Conservation (phyloP, 2,113 vertebrate species). For the Elgaria multicarinata region DNA sequence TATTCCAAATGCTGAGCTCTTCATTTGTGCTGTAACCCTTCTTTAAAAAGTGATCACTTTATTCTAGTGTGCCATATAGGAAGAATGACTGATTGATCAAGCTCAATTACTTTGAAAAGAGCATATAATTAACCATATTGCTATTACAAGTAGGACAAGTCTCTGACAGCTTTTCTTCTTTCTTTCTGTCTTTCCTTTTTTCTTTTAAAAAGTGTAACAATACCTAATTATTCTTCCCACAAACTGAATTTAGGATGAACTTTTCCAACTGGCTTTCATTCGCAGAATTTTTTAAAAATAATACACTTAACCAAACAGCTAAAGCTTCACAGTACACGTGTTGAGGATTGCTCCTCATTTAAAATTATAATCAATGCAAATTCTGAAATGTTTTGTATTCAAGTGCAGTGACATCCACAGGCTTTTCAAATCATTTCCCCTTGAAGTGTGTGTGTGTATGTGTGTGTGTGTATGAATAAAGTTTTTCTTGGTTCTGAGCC, state of each 20-base stretch:
- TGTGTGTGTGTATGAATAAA: too few relatives aligned
- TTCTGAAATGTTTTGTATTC: background rate
- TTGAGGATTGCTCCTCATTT: background rate
- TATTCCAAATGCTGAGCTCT: background rate
- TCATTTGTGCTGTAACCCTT: constrained; percentile 4
- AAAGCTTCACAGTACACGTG: background rate
- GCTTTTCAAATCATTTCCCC: background rate
- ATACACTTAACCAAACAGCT: background rate
- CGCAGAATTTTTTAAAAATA: constrained; percentile 19
- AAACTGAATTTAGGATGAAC: constrained; percentile 56
- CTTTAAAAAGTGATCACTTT: constrained; percentile 40
- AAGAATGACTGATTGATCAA: constrained; percentile 45
- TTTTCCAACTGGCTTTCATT: constrained; percentile 44
- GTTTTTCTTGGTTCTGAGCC: background rate
- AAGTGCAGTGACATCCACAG: background rate
- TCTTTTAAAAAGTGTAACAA: constrained; percentile 38
- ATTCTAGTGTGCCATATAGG: constrained; percentile 19
- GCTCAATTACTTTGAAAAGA: constrained; percentile 43
- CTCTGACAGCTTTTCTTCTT: constrained; percentile 45
- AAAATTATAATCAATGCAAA: background rate
- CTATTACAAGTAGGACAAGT: constrained; percentile 37
- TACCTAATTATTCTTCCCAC: constrained; percentile 60
- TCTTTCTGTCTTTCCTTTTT: constrained; percentile 20
- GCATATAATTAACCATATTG: constrained; percentile 58
- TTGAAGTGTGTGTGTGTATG: background rate